These are phyloP conservation scores for Aradophagus sp. DNA, from an alignment of 1,140 invertebrate species.

Conservation along the genomic window DNA sequence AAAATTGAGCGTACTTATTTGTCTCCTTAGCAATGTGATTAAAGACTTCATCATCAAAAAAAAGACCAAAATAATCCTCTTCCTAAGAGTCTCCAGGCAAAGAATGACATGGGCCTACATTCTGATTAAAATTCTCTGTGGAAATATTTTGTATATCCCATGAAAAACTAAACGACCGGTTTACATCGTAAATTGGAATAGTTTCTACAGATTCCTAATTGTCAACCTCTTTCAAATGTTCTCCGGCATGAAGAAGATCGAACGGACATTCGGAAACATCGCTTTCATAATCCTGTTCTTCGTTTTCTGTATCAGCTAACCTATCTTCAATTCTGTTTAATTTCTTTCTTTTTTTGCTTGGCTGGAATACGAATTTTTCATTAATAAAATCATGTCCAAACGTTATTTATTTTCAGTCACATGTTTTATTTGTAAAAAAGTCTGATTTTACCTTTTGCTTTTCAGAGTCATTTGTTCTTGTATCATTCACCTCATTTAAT, in stretches of 20 bases:
- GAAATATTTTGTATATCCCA: background rate
- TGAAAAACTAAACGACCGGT: background rate
- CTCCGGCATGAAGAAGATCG: background rate
- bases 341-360: too few relatives aligned
- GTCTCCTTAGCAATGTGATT: slow-evolving; percentile 2
- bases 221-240: background rate
- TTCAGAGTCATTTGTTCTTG: too few relatives aligned
- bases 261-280: slow-evolving; percentile 8
- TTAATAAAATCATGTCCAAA: too few relatives aligned
- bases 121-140: slow-evolving; percentile 1
- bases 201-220: background rate
- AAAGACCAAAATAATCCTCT: slow-evolving; percentile 2
- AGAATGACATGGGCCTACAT: slow-evolving; percentile 1
- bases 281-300: background rate
- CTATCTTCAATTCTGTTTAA: background rate
- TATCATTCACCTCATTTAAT: too few relatives aligned
- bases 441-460: too few relatives aligned
- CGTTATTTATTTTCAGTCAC: too few relatives aligned
- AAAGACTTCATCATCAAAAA: slow-evolving; percentile 4
- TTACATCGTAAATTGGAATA: slow-evolving; percentile 6
- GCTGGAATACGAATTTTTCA: background rate
- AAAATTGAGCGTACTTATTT: slow-evolving; percentile 7
- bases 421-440: too few relatives aligned
- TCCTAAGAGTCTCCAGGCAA: background rate
- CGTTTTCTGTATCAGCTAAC: background rate